Percentiles rank a stretch among this genome's conserved stretches.
phyloP scores from a whole-genome alignment of 2,888 invertebrate species.

The Cecidostiba fungosa region DNA sequence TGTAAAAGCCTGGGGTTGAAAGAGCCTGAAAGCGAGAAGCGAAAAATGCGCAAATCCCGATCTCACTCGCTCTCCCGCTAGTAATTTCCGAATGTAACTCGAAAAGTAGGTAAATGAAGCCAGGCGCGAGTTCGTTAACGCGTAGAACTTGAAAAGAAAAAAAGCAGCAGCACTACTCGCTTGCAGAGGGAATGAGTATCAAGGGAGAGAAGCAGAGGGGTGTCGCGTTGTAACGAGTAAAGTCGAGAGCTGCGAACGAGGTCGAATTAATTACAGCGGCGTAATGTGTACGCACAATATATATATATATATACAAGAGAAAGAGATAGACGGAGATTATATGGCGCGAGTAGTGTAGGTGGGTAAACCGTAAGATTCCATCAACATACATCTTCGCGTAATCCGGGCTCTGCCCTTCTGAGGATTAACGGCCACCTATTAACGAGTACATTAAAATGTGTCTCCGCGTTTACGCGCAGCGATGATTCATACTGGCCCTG shows the following conservation, averaged over 20 bases:
- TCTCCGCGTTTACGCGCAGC: conserved; percentile 51
- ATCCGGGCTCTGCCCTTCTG: conserved; percentile 70
- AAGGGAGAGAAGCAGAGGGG: conserved; percentile 17
- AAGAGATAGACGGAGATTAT: conserved; percentile 66
- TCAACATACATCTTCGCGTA: conserved; percentile 77
- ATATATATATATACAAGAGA: background rate
- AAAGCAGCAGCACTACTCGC: background rate
- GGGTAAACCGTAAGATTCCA: conserved; percentile 76
- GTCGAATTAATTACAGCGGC: conserved; percentile 77
- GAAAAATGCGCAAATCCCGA: background rate
- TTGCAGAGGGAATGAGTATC: background rate
- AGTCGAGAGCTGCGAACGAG: conserved; percentile 63
- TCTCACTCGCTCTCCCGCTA: background rate
- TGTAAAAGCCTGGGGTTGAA: background rate
- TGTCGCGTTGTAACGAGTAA: conserved; percentile 44
- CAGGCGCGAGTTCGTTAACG: background rate
- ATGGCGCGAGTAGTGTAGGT: conserved; percentile 67
- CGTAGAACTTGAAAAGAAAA: background rate
- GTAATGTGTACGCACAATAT: conserved; percentile 71
- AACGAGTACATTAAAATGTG: conserved; percentile 76
- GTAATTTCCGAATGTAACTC: background rate
- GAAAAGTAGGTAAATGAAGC: conserved; percentile 18
- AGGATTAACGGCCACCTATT: conserved; percentile 73
- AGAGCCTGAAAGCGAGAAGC: background rate
- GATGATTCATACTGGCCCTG: conserved; percentile 51